A percentile compares a stretch with the other conserved stretches of the same genome.
phyloP scores from a whole-genome alignment of 2,888 invertebrate species.

The Xestia rhomboidea region DNA sequence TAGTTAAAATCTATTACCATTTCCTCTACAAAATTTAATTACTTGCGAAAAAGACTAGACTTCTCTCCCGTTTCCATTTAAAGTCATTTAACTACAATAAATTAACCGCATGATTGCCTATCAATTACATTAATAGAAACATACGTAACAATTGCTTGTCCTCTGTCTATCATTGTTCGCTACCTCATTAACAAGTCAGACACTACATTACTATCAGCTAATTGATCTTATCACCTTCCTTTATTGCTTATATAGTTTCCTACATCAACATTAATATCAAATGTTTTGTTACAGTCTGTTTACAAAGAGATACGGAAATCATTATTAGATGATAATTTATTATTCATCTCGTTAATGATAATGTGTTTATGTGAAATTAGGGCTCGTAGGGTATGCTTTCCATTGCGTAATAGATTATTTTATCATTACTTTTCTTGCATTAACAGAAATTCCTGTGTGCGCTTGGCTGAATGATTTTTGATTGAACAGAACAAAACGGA shows the following conservation, averaged over 20 bases:
- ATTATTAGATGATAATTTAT: slow-evolving; percentile 72
- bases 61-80: not conserved
- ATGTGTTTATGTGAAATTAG: slow-evolving; percentile 61
- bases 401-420: slow-evolving; percentile 26
- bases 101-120: slow-evolving; percentile 42
- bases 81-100: slow-evolving; percentile 32
- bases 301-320: slow-evolving; percentile 80
- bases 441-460: not conserved
- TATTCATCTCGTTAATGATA: slow-evolving; percentile 62
- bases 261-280: slow-evolving; percentile 71
- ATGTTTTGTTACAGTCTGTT: slow-evolving; percentile 79
- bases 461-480: not conserved
- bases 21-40: slow-evolving; percentile 2
- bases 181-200: slow-evolving; percentile 62
- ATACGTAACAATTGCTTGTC: slow-evolving; percentile 60
- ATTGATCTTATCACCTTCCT: slow-evolving; percentile 74
- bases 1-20: not conserved
- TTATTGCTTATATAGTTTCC: slow-evolving; percentile 75
- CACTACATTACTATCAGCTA: slow-evolving; percentile 55
- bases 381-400: slow-evolving; percentile 51
- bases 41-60: slow-evolving; percentile 1
- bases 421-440: not conserved
- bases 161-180: slow-evolving; percentile 66
- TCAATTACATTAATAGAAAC: slow-evolving; percentile 48
- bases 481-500: not conserved